These are phyloP conservation scores for Onychorhynchus coronatus DNA, from an alignment of 2,113 vertebrate genomes.

Conservation along the genomic window DNA sequence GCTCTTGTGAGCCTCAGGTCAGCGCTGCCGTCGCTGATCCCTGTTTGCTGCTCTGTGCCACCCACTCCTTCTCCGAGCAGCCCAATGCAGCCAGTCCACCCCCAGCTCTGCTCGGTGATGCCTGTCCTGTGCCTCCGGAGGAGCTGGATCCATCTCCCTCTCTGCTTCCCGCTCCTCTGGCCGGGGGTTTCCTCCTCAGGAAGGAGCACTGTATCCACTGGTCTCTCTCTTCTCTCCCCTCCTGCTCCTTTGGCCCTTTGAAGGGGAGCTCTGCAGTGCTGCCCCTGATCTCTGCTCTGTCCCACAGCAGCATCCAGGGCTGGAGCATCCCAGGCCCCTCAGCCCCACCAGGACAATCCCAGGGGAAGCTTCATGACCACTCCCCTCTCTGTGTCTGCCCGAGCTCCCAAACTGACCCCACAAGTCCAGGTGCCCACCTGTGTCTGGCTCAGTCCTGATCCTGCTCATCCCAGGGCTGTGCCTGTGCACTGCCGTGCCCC, in stretches of 20 bases:
- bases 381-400: background rate
- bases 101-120: background rate
- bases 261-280: background rate
- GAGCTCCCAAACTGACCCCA: background rate
- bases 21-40: background rate
- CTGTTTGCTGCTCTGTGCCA: background rate
- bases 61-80: background rate
- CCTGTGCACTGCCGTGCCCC: background rate
- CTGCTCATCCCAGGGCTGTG: background rate
- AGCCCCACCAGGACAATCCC: background rate
- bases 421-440: accelerated
- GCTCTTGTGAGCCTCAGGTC: background rate
- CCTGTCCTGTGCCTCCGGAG: background rate
- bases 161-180: background rate
- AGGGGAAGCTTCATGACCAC: background rate
- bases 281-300: background rate
- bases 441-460: background rate
- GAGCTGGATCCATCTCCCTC: background rate
- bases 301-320: background rate
- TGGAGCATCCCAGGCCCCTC: background rate
- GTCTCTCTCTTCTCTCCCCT: background rate
- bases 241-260: background rate
- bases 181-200: background rate
- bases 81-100: background rate
- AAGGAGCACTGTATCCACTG: no score